Evolutionary conservation across 2,888 invertebrate species (phyloP), one percentile per base, ranked within the genome.

Genomic region (Drosophila quasianomalipes): DNA sequence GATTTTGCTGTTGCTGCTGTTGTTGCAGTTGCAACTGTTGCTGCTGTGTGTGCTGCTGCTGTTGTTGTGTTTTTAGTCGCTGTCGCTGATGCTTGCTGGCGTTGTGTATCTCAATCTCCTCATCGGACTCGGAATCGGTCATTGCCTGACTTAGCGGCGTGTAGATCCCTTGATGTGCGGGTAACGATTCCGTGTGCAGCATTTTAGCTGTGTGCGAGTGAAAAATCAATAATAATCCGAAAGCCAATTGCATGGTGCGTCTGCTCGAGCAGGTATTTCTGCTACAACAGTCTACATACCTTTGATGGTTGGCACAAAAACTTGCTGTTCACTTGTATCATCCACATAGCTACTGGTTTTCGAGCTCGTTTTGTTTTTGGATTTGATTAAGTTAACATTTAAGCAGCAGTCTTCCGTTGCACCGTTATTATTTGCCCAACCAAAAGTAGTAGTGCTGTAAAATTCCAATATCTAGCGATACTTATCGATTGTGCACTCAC

Each of bases 91-190:
- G 83, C 59, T 89, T 89, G 61, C 55, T 83, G 19, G 80, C 73
- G 79, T 91, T 89, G 44, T 89, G 88, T 54, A 89, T 89, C 60
- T 90, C 90, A 37, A 90, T 88, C 86, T 97, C 97, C 88, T 96
- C 96, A 88, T 97, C 97, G 0, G 96, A 96, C 86, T 97, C 96
- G 0, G 96, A 96, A 93, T 97, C 97, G 66, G 96, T 95, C 83
- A 97, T 94, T 79, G 96, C 95, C 94, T 97, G 97, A 76, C 96
- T 96, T 89, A 97, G 93, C 67, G 97, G 97, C 86, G 96, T 95
- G 92, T 97, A 97, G 87, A 95, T 95, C 82, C 94, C 94, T 92
- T 94, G 94, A 67, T 92, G 91, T 66, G 69, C 74, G 70, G 94
- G 92, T 76, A 90, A 61, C 76, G 91, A 90, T 83, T 93, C 93